Evolutionary conservation across 2,888 invertebrate genomes (phyloP).

Genomic region (Microplitis manilae): DNA sequence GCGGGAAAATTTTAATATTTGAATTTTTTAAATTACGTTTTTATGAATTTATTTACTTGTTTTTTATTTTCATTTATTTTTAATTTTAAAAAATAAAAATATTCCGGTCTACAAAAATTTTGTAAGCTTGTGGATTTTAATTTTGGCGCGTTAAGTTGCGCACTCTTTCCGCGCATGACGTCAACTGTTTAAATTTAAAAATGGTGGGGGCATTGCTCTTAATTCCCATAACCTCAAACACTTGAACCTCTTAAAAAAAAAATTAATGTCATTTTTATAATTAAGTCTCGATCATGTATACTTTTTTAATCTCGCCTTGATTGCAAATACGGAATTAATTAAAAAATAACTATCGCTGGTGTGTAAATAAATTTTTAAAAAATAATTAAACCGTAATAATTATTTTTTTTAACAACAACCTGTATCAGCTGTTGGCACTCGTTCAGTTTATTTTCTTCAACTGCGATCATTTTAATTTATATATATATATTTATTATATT

Average conservation of each 20-base stretch:
- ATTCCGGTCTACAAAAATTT: too few species aligned
- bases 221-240: neutral
- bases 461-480: neutral
- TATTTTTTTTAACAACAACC: conserved; percentile 47
- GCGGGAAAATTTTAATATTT: neutral
- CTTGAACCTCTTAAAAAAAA: neutral
- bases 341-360: neutral
- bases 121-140: neutral
- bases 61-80: too few species aligned
- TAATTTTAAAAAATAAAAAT: too few species aligned
- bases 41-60: too few species aligned
- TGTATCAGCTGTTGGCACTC: conserved; percentile 52
- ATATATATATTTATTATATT: too few species aligned
- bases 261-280: neutral
- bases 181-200: neutral
- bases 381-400: neutral
- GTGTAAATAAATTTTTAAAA: too few species aligned
- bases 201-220: neutral
- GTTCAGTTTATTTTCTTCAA: conserved; percentile 33
- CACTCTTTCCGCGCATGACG: neutral
- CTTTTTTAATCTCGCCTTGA: too few species aligned
- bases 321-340: too few species aligned
- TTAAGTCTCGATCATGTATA: too few species aligned
- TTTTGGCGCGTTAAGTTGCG: neutral
- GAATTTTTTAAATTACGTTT: neutral